phyloP scores from a whole-genome alignment of 1,140 invertebrate species.

The Brachionus asplanchnoidis region DNA sequence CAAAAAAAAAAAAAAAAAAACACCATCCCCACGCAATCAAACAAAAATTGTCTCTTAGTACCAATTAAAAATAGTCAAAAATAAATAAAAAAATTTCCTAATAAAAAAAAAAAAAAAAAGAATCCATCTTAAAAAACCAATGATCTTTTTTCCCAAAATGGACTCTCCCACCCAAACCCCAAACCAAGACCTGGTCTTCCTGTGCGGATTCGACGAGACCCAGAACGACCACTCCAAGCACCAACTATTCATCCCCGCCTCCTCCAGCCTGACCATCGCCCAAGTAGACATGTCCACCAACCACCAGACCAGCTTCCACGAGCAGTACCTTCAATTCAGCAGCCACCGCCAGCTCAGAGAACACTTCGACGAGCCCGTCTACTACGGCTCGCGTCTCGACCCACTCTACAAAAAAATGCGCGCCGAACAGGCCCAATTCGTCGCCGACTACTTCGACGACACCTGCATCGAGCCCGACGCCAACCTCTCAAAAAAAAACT shows the following conservation, averaged over 20 bases:
- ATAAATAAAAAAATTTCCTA: too few relatives aligned
- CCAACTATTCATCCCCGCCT: not conserved
- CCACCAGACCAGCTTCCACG: not conserved
- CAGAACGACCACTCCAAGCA: not conserved
- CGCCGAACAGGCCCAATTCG: not conserved
- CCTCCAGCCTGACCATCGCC: not conserved
- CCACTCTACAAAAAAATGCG: not conserved
- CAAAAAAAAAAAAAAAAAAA: too few relatives aligned
- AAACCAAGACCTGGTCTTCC: not conserved
- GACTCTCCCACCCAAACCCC: not conserved
- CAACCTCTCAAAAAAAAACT: not conserved
- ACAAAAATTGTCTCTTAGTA: not conserved
- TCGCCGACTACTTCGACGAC: not conserved
- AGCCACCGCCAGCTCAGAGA: not conserved
- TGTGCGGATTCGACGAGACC: not conserved
- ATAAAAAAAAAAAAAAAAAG: too few relatives aligned
- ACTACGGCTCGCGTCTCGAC: not conserved
- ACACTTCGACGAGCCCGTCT: not conserved
- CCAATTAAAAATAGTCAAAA: not conserved
- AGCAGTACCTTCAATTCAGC: not conserved
- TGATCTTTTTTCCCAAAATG: not conserved
- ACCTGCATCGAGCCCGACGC: not conserved
- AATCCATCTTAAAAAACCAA: not conserved
- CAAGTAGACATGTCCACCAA: not conserved
- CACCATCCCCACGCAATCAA: not conserved